These are phyloP conservation scores for Brachyhypopomus occidentalis DNA, from an alignment of 2,113 vertebrate species.

Conservation along the genomic window DNA sequence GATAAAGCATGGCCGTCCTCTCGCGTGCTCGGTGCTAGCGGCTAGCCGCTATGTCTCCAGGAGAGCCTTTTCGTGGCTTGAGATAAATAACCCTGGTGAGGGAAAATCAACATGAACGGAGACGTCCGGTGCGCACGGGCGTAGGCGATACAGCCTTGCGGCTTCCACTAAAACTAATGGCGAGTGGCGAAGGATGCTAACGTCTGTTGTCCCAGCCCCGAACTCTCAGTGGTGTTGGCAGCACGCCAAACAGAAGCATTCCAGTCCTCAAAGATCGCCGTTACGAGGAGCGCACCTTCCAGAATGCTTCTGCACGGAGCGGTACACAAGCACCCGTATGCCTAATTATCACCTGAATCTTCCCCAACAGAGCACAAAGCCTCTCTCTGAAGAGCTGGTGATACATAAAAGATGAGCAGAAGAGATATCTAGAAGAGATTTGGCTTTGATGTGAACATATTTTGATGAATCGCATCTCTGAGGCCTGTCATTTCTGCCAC, in stretches of 20 bases:
- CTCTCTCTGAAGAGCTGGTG: constrained; percentile 54
- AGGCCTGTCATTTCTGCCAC: constrained; percentile 55
- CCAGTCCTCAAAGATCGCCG: constrained; percentile 50
- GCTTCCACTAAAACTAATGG: too few relatives aligned
- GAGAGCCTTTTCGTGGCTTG: too few relatives aligned
- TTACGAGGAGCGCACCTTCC: constrained; percentile 52
- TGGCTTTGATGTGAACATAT: constrained; percentile 66
- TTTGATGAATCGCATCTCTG: constrained; percentile 48
- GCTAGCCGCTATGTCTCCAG: too few relatives aligned
- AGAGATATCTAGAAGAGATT: constrained; percentile 19
- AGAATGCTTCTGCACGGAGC: constrained; percentile 29
- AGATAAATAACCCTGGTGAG: too few relatives aligned
- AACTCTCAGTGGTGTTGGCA: not conserved
- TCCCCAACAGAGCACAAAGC: constrained; percentile 53
- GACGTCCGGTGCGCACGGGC: too few relatives aligned
- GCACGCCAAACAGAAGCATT: constrained; percentile 42
- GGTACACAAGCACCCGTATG: constrained; percentile 50
- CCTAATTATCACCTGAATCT: constrained; percentile 66
- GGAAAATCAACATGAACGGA: too few relatives aligned
- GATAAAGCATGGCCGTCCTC: constrained; percentile 19
- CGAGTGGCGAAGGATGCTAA: not conserved
- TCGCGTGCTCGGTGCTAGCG: not conserved
- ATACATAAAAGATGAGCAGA: constrained; percentile 66
- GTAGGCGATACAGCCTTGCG: too few relatives aligned
- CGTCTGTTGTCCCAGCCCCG: not conserved